A percentile compares a stretch with the other conserved stretches of the same genome.
Conservation (phyloP, 2,888 invertebrate species). For the Nemotelus nigrinus region DNA sequence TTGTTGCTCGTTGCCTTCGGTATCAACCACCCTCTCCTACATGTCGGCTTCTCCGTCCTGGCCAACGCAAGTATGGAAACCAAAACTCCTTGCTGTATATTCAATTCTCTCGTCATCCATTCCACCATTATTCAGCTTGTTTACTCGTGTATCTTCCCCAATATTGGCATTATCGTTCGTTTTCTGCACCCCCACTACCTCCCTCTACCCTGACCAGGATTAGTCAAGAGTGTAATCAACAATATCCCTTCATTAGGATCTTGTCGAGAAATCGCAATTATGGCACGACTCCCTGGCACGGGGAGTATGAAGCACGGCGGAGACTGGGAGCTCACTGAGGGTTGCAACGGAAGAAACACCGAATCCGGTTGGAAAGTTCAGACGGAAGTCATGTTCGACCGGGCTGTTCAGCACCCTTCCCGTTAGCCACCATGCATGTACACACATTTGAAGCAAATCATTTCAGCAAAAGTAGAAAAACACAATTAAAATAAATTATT, state of each 20-base stretch:
- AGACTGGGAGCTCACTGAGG: slow-evolving; percentile 4
- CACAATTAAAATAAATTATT: slow-evolving; percentile 51
- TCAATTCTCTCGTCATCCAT: background rate
- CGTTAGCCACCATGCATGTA: background rate
- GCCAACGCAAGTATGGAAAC: background rate
- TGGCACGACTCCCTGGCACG: slow-evolving; percentile 44
- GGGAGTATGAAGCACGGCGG: background rate
- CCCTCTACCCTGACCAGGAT: slow-evolving; percentile 27
- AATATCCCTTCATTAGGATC: slow-evolving; percentile 51
- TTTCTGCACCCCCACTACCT: background rate
- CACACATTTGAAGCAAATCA: slow-evolving; percentile 46
- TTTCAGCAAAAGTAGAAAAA: slow-evolving; percentile 50
- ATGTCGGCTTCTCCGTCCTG: background rate
- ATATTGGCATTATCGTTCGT: slow-evolving; percentile 33
- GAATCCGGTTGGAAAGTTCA: slow-evolving; percentile 31
- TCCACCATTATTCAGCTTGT: slow-evolving; percentile 4
- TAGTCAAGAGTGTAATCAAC: slow-evolving; percentile 49
- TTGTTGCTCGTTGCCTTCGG: slow-evolving; percentile 43
- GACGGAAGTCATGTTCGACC: slow-evolving; percentile 31
- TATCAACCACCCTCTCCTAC: background rate
- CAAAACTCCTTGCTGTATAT: background rate
- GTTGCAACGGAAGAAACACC: slow-evolving; percentile 3
- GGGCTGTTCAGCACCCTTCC: slow-evolving; percentile 13
- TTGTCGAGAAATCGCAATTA: slow-evolving; percentile 51
- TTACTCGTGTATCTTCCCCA: slow-evolving; percentile 16